These are phyloP conservation scores for Oreamnos americanus DNA, from an alignment of 2,113 vertebrate genomes.

Conservation along the genomic window DNA sequence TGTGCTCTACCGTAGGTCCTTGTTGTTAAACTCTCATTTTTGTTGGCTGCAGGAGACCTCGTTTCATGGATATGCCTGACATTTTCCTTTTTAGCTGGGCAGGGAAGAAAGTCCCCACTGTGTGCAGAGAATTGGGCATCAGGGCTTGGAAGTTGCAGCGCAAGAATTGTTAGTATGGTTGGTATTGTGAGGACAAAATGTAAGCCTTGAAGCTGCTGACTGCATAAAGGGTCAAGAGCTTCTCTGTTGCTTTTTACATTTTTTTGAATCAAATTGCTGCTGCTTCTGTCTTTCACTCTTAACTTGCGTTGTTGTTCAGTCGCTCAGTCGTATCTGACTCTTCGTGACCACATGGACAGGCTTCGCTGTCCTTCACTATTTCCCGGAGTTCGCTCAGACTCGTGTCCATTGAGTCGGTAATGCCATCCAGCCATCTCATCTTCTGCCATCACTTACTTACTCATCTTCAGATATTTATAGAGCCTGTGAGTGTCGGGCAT, in stretches of 20 bases:
- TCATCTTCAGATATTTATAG: not conserved
- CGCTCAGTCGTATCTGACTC: not conserved
- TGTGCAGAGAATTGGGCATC: not conserved
- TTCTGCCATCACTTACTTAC: not conserved
- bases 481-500: not conserved
- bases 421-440: not conserved
- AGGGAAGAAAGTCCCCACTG: not conserved
- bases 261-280: not conserved
- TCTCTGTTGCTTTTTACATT: not conserved
- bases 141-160: not conserved
- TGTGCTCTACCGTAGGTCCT: not conserved
- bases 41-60: not conserved
- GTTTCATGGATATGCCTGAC: not conserved
- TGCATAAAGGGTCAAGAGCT: not conserved
- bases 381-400: not conserved
- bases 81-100: not conserved
- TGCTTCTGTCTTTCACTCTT: not conserved
- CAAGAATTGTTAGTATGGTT: not conserved
- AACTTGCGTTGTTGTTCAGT: not conserved
- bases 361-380: not conserved
- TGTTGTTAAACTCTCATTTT: not conserved
- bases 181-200: not conserved
- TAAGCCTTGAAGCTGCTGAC: not conserved
- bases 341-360: not conserved
- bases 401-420: not conserved